These are phyloP conservation scores for Leptinotarsa defecta DNA, from an alignment of 1,140 invertebrate genomes.

Conservation along the genomic window DNA sequence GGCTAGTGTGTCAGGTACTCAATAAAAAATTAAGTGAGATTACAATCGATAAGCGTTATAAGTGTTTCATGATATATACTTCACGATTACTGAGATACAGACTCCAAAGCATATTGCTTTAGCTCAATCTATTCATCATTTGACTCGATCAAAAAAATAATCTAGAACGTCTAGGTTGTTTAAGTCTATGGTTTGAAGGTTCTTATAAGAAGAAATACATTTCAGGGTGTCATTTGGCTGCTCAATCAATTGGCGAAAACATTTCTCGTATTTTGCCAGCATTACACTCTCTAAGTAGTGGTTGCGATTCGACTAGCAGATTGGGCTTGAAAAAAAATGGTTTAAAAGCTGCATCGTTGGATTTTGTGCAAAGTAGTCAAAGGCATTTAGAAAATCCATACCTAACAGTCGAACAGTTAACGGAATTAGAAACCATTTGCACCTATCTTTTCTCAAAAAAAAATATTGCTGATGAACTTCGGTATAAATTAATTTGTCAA, in stretches of 20 bases:
- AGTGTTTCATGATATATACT: background rate
- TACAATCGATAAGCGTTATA: too few species aligned
- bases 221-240: slow-evolving; percentile 39
- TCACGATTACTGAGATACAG: slow-evolving; percentile 33
- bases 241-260: slow-evolving; percentile 25
- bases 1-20: slow-evolving; percentile 8
- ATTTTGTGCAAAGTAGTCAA: too few species aligned
- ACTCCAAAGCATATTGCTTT: slow-evolving; percentile 28
- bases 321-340: too few species aligned
- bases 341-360: too few species aligned
- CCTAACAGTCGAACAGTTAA: too few species aligned
- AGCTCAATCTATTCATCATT: slow-evolving; percentile 13
- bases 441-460: background rate
- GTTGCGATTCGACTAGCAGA: too few species aligned
- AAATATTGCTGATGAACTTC: background rate
- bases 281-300: too few species aligned
- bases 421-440: too few species aligned
- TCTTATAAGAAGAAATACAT: slow-evolving; percentile 33
- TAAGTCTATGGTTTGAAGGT: slow-evolving; percentile 37
- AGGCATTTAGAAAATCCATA: too few species aligned
- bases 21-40: too few species aligned
- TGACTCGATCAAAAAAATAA: slow-evolving; percentile 1
- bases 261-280: slow-evolving; percentile 33
- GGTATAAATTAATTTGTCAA: background rate
- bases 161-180: slow-evolving; percentile 27